Base-by-base conservation (phyloP, 1,140 invertebrate species). In the Psilanteris sp. region DNA sequence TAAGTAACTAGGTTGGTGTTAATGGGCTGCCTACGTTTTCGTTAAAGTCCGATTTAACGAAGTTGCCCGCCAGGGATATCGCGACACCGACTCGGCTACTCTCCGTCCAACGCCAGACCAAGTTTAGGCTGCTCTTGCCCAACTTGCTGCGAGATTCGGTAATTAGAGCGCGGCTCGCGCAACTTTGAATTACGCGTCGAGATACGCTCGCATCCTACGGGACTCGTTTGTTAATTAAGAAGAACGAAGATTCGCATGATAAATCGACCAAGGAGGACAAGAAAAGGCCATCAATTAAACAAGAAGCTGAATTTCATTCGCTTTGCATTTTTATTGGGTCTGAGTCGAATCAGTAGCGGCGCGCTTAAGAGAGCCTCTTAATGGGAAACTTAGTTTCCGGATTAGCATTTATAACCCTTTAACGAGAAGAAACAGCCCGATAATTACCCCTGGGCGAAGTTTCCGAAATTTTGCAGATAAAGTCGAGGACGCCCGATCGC, bases 171-270 rank as follows among this genome's bases (percentile, higher is more conserved):
- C 75, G 81, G 80, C 71, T 75, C 73, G 61, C 59, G 75, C 78
- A 87, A 86, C 81, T 87, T 85, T 85, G 85, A 87, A 85, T 87
- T 85, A 87, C 84, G 82, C 75, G 75, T 4, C 10, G 48, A 50
- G 61, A 52, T 70, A 70, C 66, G 39, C 15, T 27, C 67, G 48
- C 78, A 78, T 78, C 78, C 85, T 82, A 75, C 36, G 37, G 81
- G 83, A 79, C 78, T 81, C 62, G 81, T 85, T 80, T 77, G 82
- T 85, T 85, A 80, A 86, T 86, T 86, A 86, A 83, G 77, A 70
- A 66, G 59, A 59, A 66, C 54, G 8, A 67, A 74, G 75, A 78
- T 78, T 61, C 61, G 37, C 39, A 67, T 74, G 68, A 78, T 55
- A 59, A 67, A 75, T 75, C 48, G 54, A 13, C 18, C 44, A 10